phyloP scores from a whole-genome alignment of 2,888 invertebrate genomes.

The Pterostichus niger region DNA sequence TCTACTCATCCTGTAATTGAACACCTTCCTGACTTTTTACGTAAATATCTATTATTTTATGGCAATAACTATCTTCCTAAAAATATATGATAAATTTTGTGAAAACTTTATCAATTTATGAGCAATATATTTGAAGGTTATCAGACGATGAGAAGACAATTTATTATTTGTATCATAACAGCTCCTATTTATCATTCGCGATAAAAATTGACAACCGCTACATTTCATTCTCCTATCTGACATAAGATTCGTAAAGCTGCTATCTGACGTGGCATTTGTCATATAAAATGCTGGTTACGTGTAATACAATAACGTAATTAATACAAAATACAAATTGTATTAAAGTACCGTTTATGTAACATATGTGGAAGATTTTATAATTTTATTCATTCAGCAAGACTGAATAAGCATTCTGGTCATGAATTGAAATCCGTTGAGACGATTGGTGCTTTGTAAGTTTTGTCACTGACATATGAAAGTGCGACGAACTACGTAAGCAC shows the following conservation, averaged over 20 bases:
- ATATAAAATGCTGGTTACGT: constrained; percentile 9
- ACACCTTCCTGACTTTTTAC: too few relatives aligned
- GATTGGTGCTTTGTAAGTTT: not conserved
- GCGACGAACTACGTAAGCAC: not conserved
- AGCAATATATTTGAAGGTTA: too few relatives aligned
- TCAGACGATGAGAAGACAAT: too few relatives aligned
- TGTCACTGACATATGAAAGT: constrained; percentile 37
- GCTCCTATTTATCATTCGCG: not conserved
- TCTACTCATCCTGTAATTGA: too few relatives aligned
- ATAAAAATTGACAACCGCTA: constrained; percentile 22
- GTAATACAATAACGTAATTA: not conserved
- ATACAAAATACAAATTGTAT: too few relatives aligned
- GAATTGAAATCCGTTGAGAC: constrained; percentile 6
- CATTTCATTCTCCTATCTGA: not conserved
- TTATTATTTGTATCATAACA: not conserved
- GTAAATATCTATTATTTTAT: too few relatives aligned
- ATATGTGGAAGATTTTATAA: not conserved
- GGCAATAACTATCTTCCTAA: too few relatives aligned
- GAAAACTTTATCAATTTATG: too few relatives aligned
- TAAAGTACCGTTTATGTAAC: constrained; percentile 5
- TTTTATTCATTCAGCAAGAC: not conserved
- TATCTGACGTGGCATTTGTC: not conserved
- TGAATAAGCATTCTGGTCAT: constrained; percentile 21
- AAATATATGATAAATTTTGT: too few relatives aligned
- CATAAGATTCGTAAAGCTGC: constrained; percentile 1